Evolutionary conservation across 2,888 invertebrate species (phyloP).

Genomic region (Eupithecia vulgata): DNA sequence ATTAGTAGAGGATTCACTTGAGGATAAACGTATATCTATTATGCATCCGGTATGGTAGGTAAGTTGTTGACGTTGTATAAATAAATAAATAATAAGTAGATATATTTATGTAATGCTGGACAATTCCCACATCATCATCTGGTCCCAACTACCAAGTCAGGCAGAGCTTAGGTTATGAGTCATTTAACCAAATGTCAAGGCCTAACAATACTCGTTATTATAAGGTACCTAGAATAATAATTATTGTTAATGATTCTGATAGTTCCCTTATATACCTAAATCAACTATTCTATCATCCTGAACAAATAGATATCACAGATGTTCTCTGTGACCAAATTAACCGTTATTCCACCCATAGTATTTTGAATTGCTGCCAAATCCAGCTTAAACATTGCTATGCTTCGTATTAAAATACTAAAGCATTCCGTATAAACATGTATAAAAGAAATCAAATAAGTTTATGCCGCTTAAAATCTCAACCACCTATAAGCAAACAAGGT

Average conservation of each 20-base stretch:
- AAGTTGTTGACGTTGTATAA: not conserved
- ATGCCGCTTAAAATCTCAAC: not conserved
- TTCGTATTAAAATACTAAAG: not conserved
- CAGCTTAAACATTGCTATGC: not conserved
- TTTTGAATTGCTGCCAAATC: conserved; percentile 9
- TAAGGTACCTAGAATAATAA: not conserved
- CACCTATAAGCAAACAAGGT: not conserved
- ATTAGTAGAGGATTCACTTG: not conserved
- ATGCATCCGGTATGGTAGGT: not conserved
- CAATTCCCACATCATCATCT: not conserved
- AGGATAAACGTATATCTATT: not conserved
- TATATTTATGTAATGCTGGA: too few species aligned
- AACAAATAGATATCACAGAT: conserved; percentile 3
- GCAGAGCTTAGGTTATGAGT: not conserved
- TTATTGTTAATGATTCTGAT: not conserved
- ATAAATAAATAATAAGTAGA: not conserved
- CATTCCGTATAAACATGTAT: not conserved
- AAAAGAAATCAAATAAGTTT: not conserved
- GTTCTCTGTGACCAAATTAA: conserved; percentile 8
- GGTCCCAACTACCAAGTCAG: not conserved
- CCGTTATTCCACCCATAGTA: conserved; percentile 5
- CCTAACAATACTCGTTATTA: not conserved
- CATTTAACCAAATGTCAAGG: conserved; percentile 5
- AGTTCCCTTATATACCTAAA: not conserved
- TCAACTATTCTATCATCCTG: not conserved